Evolutionary conservation across 2,113 vertebrate species (phyloP), one percentile per base, ranked within the genome.

Genomic region (Perca fluviatilis): DNA sequence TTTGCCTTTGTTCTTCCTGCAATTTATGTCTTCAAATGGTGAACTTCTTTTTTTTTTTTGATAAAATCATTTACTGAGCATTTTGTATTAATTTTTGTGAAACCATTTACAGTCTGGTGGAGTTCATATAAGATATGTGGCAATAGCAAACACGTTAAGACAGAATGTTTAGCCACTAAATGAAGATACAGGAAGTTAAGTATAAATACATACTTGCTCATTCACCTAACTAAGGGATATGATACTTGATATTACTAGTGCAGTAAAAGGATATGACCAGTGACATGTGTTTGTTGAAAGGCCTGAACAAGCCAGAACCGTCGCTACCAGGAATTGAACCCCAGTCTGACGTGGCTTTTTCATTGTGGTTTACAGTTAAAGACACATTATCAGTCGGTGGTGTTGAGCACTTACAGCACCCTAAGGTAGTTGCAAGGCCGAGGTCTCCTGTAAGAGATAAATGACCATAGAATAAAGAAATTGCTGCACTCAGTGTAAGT

Each of bases 401-500:
- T n/a, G 47, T 69, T 74, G 11, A 50, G 21, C 67, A 30, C n/a
- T 67, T 9, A 12, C 0, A 62, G 51, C 36, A 40, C 15, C 11
- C 15, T 57, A 15, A 25, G 81, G 43, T 67, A 12, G 21, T 61
- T 47, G 46, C 19, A 33, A 57, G 18, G 57, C 27, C 14, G 33
- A 66, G 40, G 33, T 85, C 49, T 78, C 12, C 27, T 19, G 46
- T 21, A 8, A 50, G 63, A 69, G 43, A 30, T 21, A 63, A 63
- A 16, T 16, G 7, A 25, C 60, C 49, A 43, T 30, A 46, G 36
- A 64, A 69, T 74, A 65, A 81, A 76, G 23, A 30, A 63, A 9
- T 56, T 51, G 21, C 58, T 53, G 60, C 40, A n/a, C 14, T 81
- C 51, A 56, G 50, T 68, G 21, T 88, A 77, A 74, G 68, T 56